Conservation (phyloP, 37 sponge, comb jelly and placozoan genomes). For the Oopsacas minuta region DNA sequence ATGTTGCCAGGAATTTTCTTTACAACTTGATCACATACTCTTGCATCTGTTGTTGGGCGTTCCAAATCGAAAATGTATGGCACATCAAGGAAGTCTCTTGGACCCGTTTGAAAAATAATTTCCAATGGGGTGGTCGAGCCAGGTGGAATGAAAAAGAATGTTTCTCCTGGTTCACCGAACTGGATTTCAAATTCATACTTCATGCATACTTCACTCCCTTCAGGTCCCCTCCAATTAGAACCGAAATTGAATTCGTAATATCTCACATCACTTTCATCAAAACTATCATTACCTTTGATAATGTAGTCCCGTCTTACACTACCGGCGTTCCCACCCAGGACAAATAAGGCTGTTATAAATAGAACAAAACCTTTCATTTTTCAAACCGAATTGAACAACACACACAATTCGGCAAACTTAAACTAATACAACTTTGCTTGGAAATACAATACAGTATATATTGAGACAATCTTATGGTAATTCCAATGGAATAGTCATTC, state of each 20-base stretch:
- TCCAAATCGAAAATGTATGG: neutral
- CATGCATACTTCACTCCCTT: neutral
- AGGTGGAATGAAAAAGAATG: neutral
- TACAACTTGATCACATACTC: neutral
- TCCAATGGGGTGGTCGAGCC: neutral
- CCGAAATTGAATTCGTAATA: neutral
- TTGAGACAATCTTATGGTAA: neutral
- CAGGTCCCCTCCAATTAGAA: neutral
- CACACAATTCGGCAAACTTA: no score
- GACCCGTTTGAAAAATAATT: neutral
- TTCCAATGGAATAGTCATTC: neutral
- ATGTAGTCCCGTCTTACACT: neutral
- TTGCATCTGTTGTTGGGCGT: neutral
- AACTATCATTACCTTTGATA: neutral
- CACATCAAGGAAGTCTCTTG: neutral
- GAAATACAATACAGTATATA: neutral
- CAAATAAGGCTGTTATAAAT: neutral
- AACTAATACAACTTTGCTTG: no score
- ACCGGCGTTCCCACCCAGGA: neutral
- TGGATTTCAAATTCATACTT: neutral
- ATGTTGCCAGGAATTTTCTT: neutral
- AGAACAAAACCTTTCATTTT: neutral
- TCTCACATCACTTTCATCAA: neutral
- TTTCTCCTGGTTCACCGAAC: neutral
- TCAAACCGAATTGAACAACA: neutral